phyloP scores from a whole-genome alignment of 2,113 vertebrate species.

The Eublepharis macularius region DNA sequence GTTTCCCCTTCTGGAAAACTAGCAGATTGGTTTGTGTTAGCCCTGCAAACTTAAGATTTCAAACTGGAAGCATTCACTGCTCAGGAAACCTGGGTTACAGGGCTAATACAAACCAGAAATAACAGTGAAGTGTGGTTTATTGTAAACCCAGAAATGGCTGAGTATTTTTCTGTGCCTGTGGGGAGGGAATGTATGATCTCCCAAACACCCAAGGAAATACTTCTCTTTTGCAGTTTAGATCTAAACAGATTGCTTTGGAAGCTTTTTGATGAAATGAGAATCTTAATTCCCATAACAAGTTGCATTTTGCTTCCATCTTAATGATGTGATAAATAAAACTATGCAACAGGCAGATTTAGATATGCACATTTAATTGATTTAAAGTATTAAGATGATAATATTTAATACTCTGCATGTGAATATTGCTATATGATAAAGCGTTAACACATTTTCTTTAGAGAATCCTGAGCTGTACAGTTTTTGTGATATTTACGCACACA shows the following conservation, averaged over 20 bases:
- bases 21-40: no score
- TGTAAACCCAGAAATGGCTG: no score
- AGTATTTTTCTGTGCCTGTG: no score
- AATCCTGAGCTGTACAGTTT: not conserved
- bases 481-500: not conserved
- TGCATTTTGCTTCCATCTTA: slow-evolving; percentile 18
- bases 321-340: slow-evolving; percentile 6
- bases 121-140: no score
- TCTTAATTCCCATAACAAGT: not conserved
- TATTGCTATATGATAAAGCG: not conserved
- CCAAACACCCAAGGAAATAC: not conserved
- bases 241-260: slow-evolving; percentile 17
- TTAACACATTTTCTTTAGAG: not conserved
- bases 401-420: no score
- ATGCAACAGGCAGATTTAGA: slow-evolving; percentile 26
- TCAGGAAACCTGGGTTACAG: no score
- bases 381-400: no score
- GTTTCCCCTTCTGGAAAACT: no score
- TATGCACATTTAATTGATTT: slow-evolving; percentile 23
- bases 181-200: no score
- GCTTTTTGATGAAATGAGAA: slow-evolving; percentile 20
- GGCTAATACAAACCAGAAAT: no score
- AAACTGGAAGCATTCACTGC: no score
- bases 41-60: no score
- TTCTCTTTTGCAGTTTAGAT: not conserved